Evolutionary conservation across 2,113 vertebrate species (phyloP).

Genomic region (Mesocricetus auratus): DNA sequence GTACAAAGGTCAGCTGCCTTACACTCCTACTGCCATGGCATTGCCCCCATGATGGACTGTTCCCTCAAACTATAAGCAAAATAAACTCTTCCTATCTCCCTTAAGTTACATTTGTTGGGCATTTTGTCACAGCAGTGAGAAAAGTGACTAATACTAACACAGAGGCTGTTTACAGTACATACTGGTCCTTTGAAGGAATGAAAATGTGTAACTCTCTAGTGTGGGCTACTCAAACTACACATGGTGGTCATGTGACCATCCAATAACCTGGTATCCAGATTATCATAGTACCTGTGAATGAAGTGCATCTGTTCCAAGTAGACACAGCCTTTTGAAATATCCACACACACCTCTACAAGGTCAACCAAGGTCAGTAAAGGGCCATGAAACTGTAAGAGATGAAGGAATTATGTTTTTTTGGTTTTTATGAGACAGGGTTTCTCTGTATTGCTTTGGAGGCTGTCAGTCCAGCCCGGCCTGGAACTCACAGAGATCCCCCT

Average conservation of each 20-base stretch:
- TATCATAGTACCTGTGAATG: conserved; percentile 88
- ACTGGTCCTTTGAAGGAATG: conserved; percentile 36
- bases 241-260: background rate
- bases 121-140: background rate
- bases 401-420: too few relatives aligned
- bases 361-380: conserved; percentile 83
- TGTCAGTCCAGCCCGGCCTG: too few relatives aligned
- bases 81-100: background rate
- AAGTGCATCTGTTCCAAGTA: conserved; percentile 90
- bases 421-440: too few relatives aligned
- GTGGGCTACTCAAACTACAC: background rate
- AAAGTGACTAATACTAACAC: too few relatives aligned
- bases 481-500: too few relatives aligned
- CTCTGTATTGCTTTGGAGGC: too few relatives aligned
- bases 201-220: background rate
- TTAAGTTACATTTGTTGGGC: background rate
- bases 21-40: too few relatives aligned
- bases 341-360: conserved; percentile 87
- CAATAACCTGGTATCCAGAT: background rate
- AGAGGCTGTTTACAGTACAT: background rate
- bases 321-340: conserved; percentile 89
- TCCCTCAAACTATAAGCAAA: background rate
- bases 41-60: too few relatives aligned
- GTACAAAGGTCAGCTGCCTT: background rate
- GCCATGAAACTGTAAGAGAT: conserved; percentile 81